Evolutionary conservation across 1,140 invertebrate species (phyloP), one percentile per base, ranked within the genome.

Genomic region (Eciton burchellii): DNA sequence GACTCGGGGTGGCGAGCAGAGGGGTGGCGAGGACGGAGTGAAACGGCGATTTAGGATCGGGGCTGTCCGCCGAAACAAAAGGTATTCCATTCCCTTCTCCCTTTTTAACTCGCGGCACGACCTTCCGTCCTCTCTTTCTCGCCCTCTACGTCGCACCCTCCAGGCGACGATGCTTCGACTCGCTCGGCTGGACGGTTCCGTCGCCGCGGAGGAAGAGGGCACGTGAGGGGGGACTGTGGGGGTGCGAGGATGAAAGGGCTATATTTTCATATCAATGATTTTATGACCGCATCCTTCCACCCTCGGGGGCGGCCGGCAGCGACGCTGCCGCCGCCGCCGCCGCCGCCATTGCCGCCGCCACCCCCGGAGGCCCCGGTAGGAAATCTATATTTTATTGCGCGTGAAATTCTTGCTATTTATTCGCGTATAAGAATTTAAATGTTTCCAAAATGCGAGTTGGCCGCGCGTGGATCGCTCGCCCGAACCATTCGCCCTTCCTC

Each of bases 191-290:
- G 88, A 88, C 90, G 82, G 86, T 88, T 89, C 84, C 91, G 91
- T 82, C 76, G 83, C 43, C 76, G 82, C 24, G 62, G 74, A 57
- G 68, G 47, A 85, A 65, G 65, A 57, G 52, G 52, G 54, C 77
- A 70, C 43, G 66, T 19, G 57, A 68, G 68, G 72, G 57, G 72
- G 29, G n/a, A n/a, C n/a, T 41, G 66, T 60, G 11, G 59, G 49
- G 56, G 71, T 57, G 65, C 74, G 86, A 77, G 87, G 86, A 88
- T 84, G 84, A 88, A 87, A 88, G 82, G 84, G 90, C 90, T 92
- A 93, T 94, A 94, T 94, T 94, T 94, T 94, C 92, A 94, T 94
- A 94, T 94, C 93, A 94, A 94, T 94, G 93, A 94, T 94, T 94
- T 94, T 94, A 94, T 91, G 93, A 94, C 92, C 92, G 91, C 91